Evolutionary conservation across 1,140 invertebrate genomes (phyloP).

Genomic region (Macrobrachium rosenbergii): DNA sequence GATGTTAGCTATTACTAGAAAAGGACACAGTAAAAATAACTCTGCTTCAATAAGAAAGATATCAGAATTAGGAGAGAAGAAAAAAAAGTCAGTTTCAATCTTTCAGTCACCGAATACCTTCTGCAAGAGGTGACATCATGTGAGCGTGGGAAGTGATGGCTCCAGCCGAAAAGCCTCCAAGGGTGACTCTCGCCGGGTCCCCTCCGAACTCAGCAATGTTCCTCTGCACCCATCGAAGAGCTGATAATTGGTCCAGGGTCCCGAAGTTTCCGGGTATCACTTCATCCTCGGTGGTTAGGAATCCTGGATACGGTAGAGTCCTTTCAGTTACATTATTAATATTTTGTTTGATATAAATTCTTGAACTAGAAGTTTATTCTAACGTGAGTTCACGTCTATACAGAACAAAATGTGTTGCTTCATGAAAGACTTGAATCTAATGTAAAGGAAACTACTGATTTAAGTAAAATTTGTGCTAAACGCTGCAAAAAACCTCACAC

Average conservation of each 20-base stretch:
- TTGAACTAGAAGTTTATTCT: too few relatives aligned
- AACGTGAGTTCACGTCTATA: too few relatives aligned
- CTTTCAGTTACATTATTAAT: too few relatives aligned
- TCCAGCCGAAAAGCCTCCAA: background rate
- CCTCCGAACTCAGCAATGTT: conserved; percentile 5
- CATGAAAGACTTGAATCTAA: too few relatives aligned
- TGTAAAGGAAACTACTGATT: background rate
- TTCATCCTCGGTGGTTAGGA: conserved; percentile 30
- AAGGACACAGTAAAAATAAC: too few relatives aligned
- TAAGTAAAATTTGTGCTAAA: background rate
- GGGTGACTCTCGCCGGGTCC: background rate
- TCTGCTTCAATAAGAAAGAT: too few relatives aligned
- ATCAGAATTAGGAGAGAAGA: too few relatives aligned
- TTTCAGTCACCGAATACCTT: background rate
- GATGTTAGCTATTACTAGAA: too few relatives aligned
- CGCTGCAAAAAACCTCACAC: background rate
- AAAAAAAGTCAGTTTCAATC: too few relatives aligned
- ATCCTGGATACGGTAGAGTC: background rate
- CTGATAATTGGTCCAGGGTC: conserved; percentile 6
- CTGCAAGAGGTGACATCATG: conserved; percentile 9
- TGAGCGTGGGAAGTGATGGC: conserved; percentile 5
- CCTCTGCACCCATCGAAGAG: conserved; percentile 13
- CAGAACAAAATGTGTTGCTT: too few relatives aligned
- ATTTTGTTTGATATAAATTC: too few relatives aligned
- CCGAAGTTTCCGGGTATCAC: conserved; percentile 25